Evolutionary conservation across 2,113 vertebrate species (phyloP).

Genomic region (Cyanocitta stelleri): DNA sequence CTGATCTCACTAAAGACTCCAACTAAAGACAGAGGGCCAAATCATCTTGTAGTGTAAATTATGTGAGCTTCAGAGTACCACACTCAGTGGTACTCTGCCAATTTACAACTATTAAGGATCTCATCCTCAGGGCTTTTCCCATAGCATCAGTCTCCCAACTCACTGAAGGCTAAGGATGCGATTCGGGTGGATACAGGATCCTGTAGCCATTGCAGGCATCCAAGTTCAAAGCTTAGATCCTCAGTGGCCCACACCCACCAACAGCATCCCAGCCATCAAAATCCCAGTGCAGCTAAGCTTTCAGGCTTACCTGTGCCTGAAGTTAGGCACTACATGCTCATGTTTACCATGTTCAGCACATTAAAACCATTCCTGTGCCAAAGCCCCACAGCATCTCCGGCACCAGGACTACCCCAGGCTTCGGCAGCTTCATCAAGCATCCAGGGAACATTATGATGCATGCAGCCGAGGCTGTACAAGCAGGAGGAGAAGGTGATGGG

Average conservation of each 20-base stretch:
- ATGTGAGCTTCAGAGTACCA: background rate
- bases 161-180: background rate
- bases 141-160: background rate
- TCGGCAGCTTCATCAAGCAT: background rate
- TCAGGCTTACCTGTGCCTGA: background rate
- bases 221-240: background rate
- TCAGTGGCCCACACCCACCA: background rate
- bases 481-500: background rate
- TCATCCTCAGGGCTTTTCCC: background rate
- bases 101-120: background rate
- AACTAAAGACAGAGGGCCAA: background rate
- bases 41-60: background rate
- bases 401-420: background rate
- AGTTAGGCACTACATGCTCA: background rate
- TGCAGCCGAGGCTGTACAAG: background rate
- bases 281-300: background rate
- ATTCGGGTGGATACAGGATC: background rate
- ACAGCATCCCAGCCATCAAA: background rate
- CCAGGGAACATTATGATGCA: rapidly evolving
- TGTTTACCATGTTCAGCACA: background rate
- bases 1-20: background rate
- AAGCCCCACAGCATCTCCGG: background rate
- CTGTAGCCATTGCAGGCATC: background rate
- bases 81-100: background rate
- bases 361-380: background rate